Evolutionary conservation across 2,888 invertebrate species (phyloP).

Genomic region (Gortyna flavago): DNA sequence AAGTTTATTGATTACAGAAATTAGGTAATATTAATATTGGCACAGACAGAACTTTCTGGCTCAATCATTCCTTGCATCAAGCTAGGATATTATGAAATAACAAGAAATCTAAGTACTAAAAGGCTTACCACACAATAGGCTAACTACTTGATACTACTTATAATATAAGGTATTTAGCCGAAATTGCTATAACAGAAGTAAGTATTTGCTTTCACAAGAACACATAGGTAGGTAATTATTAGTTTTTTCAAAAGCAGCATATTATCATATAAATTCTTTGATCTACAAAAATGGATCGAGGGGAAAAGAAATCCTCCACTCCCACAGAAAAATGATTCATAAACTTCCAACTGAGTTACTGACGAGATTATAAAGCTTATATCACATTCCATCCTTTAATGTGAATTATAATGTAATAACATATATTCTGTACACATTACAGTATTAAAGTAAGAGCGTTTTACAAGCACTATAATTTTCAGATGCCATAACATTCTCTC

Average conservation of each 20-base stretch:
- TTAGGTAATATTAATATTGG: neutral
- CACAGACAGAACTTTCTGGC: neutral
- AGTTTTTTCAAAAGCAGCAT: neutral
- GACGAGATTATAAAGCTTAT: conserved; percentile 32
- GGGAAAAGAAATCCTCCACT: conserved; percentile 14
- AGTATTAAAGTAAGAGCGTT: conserved; percentile 62
- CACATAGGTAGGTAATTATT: neutral
- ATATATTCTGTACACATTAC: conserved; percentile 61
- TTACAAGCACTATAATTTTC: conserved; percentile 65
- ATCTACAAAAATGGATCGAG: conserved; percentile 2
- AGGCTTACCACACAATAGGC: neutral
- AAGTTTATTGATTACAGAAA: neutral
- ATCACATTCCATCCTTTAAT: conserved; percentile 60
- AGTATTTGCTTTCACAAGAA: neutral
- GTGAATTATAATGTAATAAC: conserved; percentile 61
- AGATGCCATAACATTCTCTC: conserved; percentile 65
- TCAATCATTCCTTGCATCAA: neutral
- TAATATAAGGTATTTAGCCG: neutral
- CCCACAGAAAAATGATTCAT: conserved; percentile 50
- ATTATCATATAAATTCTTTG: neutral
- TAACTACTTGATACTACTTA: conserved; percentile 11
- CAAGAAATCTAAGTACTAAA: neutral
- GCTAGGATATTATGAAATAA: neutral
- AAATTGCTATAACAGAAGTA: neutral
- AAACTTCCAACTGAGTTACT: conserved; percentile 43